Percentiles rank a stretch among this genome's conserved stretches.
Conservation (phyloP, 30 jellyfish, hydroid and myxozoan genomes). For the Aurelia aurita region DNA sequence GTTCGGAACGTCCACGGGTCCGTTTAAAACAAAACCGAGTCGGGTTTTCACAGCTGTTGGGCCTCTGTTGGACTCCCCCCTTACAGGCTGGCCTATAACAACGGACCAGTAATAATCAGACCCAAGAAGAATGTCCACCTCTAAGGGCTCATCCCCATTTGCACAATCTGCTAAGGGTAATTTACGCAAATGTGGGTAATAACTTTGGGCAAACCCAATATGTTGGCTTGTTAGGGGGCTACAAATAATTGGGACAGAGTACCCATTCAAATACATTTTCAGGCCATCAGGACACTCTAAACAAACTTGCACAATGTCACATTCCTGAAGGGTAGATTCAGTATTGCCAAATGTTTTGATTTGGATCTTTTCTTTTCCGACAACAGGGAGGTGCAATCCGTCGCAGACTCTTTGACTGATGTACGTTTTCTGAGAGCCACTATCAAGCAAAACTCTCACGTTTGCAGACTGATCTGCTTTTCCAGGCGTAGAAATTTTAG, state of each 20-base stretch:
- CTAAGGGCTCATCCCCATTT: neutral
- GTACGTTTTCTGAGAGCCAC: neutral
- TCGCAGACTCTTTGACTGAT: neutral
- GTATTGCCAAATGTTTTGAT: neutral
- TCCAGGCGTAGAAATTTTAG: neutral
- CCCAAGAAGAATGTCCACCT: neutral
- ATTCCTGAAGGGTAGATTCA: neutral
- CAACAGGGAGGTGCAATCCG: neutral
- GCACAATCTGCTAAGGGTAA: constrained; percentile 3
- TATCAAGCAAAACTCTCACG: neutral
- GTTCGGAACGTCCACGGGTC: too few species aligned
- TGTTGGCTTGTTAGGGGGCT: neutral
- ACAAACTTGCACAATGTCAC: neutral
- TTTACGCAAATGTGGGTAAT: neutral
- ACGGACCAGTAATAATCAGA: constrained; percentile 12
- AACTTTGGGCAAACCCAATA: neutral
- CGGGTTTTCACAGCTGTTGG: neutral
- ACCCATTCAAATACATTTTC: neutral
- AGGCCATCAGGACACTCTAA: neutral
- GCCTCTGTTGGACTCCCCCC: constrained; percentile 20
- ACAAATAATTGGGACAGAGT: neutral
- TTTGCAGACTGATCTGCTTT: neutral
- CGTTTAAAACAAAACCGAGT: neutral
- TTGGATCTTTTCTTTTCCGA: neutral
- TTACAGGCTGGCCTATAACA: constrained; percentile 5